Evolutionary conservation across 2,797 vertebrate genomes (phyloP).

Genomic region (Periparus ater): DNA sequence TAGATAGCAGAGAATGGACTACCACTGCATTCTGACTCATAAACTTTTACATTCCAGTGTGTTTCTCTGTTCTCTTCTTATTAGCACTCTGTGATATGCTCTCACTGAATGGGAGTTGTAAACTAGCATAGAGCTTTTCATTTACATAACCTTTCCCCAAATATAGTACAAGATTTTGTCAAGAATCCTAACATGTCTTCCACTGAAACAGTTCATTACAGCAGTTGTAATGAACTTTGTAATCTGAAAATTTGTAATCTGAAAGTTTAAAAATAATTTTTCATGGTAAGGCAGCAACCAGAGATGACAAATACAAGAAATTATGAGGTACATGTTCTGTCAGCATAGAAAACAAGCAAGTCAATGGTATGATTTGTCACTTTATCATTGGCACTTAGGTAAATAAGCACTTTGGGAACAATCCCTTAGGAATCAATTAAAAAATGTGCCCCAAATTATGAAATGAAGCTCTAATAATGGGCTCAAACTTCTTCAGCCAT

Average conservation of each 20-base stretch:
- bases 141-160: not conserved
- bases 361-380: not conserved
- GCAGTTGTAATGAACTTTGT: not conserved
- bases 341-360: conserved; percentile 13
- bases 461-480: conserved; percentile 41
- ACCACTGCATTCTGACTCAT: not conserved
- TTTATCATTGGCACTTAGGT: conserved; percentile 9
- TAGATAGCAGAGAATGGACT: not conserved
- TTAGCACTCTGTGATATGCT: not conserved
- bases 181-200: not conserved
- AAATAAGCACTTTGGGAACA: conserved; percentile 59
- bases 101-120: not conserved
- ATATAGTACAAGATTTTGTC: not conserved
- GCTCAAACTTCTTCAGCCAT: conserved; percentile 2
- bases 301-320: conserved; percentile 61
- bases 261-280: conserved; percentile 40
- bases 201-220: not conserved
- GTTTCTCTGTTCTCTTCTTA: not conserved
- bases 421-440: conserved; percentile 59
- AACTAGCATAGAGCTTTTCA: not conserved
- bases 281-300: conserved; percentile 19
- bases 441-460: conserved; percentile 46
- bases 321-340: conserved; percentile 12
- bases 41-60: not conserved
- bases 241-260: not conserved